phyloP scores from a whole-genome alignment of 1,140 invertebrate species.

The Chionoecetes opilio region DNA sequence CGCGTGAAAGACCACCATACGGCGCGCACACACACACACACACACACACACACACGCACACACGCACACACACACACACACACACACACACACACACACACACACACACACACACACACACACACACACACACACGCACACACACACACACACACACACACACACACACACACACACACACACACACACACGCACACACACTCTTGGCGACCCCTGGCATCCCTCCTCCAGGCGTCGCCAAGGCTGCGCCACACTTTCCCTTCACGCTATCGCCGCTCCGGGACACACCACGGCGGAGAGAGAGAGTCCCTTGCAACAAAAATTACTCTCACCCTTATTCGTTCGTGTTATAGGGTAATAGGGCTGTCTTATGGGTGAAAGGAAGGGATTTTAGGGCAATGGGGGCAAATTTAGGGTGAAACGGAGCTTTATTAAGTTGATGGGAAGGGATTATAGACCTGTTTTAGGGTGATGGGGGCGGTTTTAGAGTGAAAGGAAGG shows the following conservation, averaged over 20 bases:
- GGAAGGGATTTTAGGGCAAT: no score
- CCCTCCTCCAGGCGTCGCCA: neutral
- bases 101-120: conserved; percentile 39
- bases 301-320: neutral
- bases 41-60: conserved; percentile 36
- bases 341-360: no score
- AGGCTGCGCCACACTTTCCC: neutral
- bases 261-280: neutral
- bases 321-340: neutral
- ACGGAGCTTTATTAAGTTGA: no score
- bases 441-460: no score
- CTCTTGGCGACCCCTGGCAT: neutral
- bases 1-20: no score
- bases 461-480: no score
- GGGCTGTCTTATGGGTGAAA: no score
- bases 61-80: conserved; percentile 12
- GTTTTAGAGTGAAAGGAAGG: no score
- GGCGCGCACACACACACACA: conserved; percentile 37
- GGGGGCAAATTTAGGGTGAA: no score
- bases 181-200: conserved; percentile 25
- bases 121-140: conserved; percentile 21
- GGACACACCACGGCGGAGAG: neutral
- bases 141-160: conserved; percentile 17
- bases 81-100: conserved; percentile 35
- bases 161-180: conserved; percentile 27